phyloP scores from a whole-genome alignment of 2,113 vertebrate species.

The Xiphias gladius region DNA sequence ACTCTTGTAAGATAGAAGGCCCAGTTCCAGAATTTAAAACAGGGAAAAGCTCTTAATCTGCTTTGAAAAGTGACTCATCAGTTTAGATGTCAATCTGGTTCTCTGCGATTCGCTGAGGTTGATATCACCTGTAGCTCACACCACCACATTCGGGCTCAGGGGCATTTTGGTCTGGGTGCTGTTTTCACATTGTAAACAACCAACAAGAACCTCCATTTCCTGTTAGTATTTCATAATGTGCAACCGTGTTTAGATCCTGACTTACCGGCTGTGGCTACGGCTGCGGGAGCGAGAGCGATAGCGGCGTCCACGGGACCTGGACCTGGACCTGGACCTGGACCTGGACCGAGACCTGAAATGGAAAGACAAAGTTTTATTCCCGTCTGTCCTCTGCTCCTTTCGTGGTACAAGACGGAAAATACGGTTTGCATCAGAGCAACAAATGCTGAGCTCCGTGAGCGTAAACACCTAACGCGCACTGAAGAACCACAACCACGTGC shows the following conservation, averaged over 20 bases:
- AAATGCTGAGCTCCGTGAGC: not conserved
- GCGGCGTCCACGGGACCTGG: slow-evolving; percentile 83
- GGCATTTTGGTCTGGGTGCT: too few species aligned
- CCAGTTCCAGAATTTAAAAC: too few species aligned
- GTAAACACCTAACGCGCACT: too few species aligned
- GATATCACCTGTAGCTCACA: too few species aligned
- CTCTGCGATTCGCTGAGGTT: too few species aligned
- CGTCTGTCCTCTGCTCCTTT: not conserved
- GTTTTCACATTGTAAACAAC: not conserved
- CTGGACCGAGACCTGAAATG: slow-evolving; percentile 72
- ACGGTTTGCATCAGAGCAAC: not conserved
- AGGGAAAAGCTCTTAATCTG: too few species aligned
- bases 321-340: slow-evolving; percentile 82
- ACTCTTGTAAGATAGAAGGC: too few species aligned
- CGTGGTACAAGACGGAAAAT: not conserved
- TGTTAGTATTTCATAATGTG: not conserved
- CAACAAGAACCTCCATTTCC: not conserved
- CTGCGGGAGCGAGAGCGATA: slow-evolving; percentile 84
- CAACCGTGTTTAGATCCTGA: fast-evolving
- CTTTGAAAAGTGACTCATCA: too few species aligned
- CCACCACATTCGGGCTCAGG: too few species aligned
- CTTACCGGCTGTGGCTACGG: slow-evolving; percentile 81
- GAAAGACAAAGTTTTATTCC: not conserved
- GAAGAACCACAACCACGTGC: not conserved
- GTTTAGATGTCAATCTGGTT: too few species aligned